Base-by-base conservation (phyloP, 2,888 invertebrate species). In the Ormyrus labotus region DNA sequence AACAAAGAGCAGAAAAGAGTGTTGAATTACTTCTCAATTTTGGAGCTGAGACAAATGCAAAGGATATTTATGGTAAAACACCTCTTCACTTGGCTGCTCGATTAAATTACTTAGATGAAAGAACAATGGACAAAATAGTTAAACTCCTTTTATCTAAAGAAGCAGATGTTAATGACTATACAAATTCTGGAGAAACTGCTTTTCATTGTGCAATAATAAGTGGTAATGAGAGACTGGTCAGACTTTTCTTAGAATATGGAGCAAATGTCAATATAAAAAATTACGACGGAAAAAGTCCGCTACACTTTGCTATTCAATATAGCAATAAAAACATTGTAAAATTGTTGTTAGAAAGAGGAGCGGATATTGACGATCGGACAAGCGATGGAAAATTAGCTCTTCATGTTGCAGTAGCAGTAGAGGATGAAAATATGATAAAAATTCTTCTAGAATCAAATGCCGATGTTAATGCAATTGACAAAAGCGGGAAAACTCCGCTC, bases 161-260 rank as follows among this genome's bases (percentile, higher is more conserved):
- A 13, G 81, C 81, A 4, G 67, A 78, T 55, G 75, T 78, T 2
- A 78, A 81, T 48, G 65, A 74, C 57, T 57, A 13, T 19, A 70
- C 78, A 45, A 75, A 70, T 34, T 51, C 47, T 5, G 81, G 73
- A 10, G 71, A 69, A 51, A 58, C 84, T 75, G 83, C 85, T 13
- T 84, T 92, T 86, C 94, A 94, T 85, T 94, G 94, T 88, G 93
- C 92, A 0, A 93, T 93, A 8, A 93, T 93, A 85, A 93, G 92
- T 83, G 93, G 93, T 0, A 89, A 91, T 65, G 84, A 92, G 2
- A 92, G 92, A 53, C 90, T 94, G 11, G 93, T 93, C 0, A 89
- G 88, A 65, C 75, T 93, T 7, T 89, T 95, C 53, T 86, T 94
- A 64, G 91, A 92, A 71, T 89, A 92, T 84, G 94, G 94, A 50